A percentile compares a stretch with the other conserved stretches of the same genome.
Conservation (phyloP, 2,797 vertebrate species). For the Picus viridis region DNA sequence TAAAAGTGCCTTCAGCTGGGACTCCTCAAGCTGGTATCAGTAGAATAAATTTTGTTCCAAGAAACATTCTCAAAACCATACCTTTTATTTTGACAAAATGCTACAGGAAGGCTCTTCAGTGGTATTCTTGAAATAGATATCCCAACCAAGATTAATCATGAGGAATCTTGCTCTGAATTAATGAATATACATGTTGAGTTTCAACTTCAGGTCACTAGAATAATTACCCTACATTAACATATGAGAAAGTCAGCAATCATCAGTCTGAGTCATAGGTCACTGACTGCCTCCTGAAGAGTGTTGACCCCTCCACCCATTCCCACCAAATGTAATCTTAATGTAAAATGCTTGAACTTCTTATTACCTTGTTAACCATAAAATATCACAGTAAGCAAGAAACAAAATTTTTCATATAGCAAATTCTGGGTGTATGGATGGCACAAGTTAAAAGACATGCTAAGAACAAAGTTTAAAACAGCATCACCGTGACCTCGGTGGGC, state of each 20-base stretch:
- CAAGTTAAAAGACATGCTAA: background rate
- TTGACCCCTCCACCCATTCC: background rate
- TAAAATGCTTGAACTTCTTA: conserved; percentile 5
- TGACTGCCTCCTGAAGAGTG: conserved; percentile 21
- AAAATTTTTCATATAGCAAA: background rate
- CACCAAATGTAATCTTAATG: background rate
- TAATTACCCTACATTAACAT: conserved; percentile 67
- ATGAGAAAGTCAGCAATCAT: conserved; percentile 54
- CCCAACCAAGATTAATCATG: conserved; percentile 46
- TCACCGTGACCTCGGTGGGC: background rate
- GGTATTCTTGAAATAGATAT: conserved; percentile 43
- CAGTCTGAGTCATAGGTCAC: conserved; percentile 47
- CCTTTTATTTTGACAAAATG: background rate
- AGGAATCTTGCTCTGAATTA: conserved; percentile 57
- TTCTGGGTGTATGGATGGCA: background rate
- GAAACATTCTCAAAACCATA: background rate
- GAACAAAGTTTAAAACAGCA: background rate
- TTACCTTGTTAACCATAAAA: background rate
- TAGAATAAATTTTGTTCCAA: conserved; percentile 31
- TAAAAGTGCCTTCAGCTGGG: background rate
- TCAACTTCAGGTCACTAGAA: conserved; percentile 65
- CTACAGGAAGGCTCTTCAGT: conserved; percentile 9
- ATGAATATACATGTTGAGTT: conserved; percentile 63
- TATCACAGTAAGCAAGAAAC: background rate
- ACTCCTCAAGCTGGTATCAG: conserved; percentile 2